A percentile compares a stretch with the other conserved stretches of the same genome.
Conservation (phyloP, 2,113 vertebrate genomes). For the Hystrix brachyura region DNA sequence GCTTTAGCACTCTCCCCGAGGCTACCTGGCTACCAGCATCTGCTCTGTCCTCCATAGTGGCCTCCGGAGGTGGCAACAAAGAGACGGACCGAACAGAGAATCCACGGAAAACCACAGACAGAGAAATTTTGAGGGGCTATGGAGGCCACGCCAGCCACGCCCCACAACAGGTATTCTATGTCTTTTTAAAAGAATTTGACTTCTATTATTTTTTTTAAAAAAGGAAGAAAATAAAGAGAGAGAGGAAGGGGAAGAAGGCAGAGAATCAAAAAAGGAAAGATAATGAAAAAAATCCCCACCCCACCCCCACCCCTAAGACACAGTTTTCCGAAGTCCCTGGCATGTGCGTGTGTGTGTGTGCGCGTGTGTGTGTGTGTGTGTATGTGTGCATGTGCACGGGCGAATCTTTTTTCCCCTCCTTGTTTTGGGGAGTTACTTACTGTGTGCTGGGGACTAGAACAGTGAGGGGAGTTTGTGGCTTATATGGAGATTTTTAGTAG, state of each 20-base stretch:
- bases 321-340: slow-evolving; percentile 84
- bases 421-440: too few relatives aligned
- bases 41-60: slow-evolving; percentile 83
- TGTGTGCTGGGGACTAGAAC: not conserved
- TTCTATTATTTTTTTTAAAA: slow-evolving; percentile 87
- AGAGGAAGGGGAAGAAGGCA: slow-evolving; percentile 52
- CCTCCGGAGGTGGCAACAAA: slow-evolving; percentile 86
- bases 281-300: slow-evolving; percentile 67
- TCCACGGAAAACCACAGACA: slow-evolving; percentile 94
- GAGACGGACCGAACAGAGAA: slow-evolving; percentile 92
- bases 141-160: slow-evolving; percentile 87
- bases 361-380: slow-evolving; percentile 52
- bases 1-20: slow-evolving; percentile 70
- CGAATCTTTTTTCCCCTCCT: not conserved
- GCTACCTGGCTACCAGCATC: slow-evolving; percentile 78
- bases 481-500: not conserved
- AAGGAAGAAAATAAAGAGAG: slow-evolving; percentile 77
- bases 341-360: not conserved
- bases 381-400: slow-evolving; percentile 23
- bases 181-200: slow-evolving; percentile 88
- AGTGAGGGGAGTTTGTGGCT: not conserved
- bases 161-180: slow-evolving; percentile 73
- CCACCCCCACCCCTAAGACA: slow-evolving; percentile 78
- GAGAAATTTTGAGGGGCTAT: slow-evolving; percentile 91
- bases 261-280: slow-evolving; percentile 76